A percentile compares a stretch with the other conserved stretches of the same genome.
Conservation (phyloP, 2,113 vertebrate species). For the Scalopus aquaticus region DNA sequence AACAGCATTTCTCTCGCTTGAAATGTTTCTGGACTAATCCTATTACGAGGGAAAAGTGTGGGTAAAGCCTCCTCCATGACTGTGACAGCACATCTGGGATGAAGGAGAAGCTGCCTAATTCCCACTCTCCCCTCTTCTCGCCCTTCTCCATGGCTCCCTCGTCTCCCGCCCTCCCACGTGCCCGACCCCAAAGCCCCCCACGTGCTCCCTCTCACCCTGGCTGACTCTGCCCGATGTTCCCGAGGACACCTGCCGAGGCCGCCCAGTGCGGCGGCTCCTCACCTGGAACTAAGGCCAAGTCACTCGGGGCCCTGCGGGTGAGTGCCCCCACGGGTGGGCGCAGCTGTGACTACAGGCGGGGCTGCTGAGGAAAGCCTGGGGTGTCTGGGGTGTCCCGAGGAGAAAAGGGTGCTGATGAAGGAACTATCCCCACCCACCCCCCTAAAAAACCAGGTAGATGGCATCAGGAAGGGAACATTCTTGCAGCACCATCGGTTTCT, state of each 20-base stretch:
- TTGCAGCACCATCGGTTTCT: background rate
- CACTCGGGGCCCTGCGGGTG: rapidly evolving
- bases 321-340: background rate
- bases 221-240: background rate
- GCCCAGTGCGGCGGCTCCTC: background rate
- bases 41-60: conserved; percentile 15
- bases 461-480: background rate
- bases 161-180: background rate
- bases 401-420: background rate
- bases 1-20: conserved; percentile 42
- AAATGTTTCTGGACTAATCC: conserved; percentile 59
- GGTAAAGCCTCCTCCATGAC: background rate
- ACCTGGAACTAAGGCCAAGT: background rate
- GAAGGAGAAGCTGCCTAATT: background rate
- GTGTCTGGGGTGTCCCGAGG: background rate
- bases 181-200: background rate
- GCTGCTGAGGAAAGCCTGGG: background rate
- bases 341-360: background rate
- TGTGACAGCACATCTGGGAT: background rate
- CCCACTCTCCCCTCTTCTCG: background rate
- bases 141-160: background rate
- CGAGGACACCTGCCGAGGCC: background rate
- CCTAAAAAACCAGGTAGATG: background rate
- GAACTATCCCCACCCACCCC: background rate
- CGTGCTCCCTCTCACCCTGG: background rate